Evolutionary conservation across 35 echinoderm and acorn worm species (phyloP), one percentile per base, ranked within the genome.

Genomic region (Eucidaris tribuloides): DNA sequence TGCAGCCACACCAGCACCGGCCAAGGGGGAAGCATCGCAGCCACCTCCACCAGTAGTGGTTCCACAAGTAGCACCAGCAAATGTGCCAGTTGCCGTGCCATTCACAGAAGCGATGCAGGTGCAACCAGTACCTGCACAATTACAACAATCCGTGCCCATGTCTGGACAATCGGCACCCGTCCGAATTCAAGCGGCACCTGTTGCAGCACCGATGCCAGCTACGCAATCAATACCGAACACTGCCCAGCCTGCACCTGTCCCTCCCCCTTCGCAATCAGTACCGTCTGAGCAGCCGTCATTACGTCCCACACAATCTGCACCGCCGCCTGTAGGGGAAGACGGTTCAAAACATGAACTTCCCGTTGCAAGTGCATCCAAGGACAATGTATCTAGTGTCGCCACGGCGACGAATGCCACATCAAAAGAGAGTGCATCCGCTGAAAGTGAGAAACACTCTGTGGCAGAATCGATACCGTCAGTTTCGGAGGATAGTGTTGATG

Each of bases 31-130:
- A 46, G 45, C 84, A 79, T 5, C 72, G 17, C n/a, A 15, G 3
- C 45, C n/a, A 45, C 65, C 45, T 49, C 52, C 54, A 33, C 70
- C 90, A 32, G 9, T 72, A 30, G 78, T 46, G 46, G 79, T 76
- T 20, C 45, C 29, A 7, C 59, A 80, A 54, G 35, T 50, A 82
- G 38, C 65, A 7, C 58, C 72, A 81, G 46, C 89, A n/a, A n/a
- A n/a, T 39, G 58, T 46, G 5, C 5, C 37, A 58, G 62, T 38
- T 35, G 31, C 76, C 81, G 71, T 37, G 46, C 48, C 87, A 9
- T 25, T 6, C 3, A 3, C 35, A 28, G 45, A 36, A 3, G 34
- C 49, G 35, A 38, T 19, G 24, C 65, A 31, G 18, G 9, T 44
- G 46, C 30, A 46, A n/a, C n/a, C n/a, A n/a, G n/a, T n/a, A n/a